Evolutionary conservation across 30 jellyfish, hydroid and myxozoan species (phyloP).

Genomic region (Mastigias papua): DNA sequence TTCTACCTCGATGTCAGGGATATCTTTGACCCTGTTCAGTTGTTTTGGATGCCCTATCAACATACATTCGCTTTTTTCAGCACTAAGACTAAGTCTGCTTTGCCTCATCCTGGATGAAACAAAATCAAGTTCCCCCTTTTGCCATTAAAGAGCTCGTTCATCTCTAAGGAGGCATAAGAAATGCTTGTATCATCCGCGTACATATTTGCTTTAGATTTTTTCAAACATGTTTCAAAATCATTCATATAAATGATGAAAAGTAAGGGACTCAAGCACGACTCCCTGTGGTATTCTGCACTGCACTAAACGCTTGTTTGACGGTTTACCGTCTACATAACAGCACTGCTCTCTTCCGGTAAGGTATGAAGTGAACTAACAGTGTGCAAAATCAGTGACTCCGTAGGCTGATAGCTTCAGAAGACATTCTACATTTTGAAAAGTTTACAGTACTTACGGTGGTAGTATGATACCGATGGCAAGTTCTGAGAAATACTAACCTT

Average conservation of each 20-base stretch:
- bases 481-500: too few relatives aligned
- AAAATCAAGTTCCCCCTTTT: not conserved
- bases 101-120: constrained; percentile 15
- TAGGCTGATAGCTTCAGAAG: too few relatives aligned
- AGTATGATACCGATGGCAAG: too few relatives aligned
- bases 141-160: too few relatives aligned
- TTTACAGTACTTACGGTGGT: too few relatives aligned
- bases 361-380: too few relatives aligned
- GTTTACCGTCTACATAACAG: constrained; percentile 15
- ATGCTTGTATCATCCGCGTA: too few relatives aligned
- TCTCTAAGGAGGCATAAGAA: too few relatives aligned
- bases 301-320: constrained; percentile 20
- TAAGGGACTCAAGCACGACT: constrained; percentile 21
- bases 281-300: constrained; percentile 20
- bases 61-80: not conserved
- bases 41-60: too few relatives aligned
- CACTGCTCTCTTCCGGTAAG: constrained; percentile 19
- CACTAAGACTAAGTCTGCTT: constrained; percentile 2
- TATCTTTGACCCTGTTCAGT: not conserved
- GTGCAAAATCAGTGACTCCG: too few relatives aligned
- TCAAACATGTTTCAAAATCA: constrained; percentile 3
- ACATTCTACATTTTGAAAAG: too few relatives aligned
- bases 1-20: not conserved
- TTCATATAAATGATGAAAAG: constrained; percentile 17
- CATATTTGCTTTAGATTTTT: constrained; percentile 17